Conservation (phyloP, 2,888 invertebrate genomes). For the Brachylomia viminalis region DNA sequence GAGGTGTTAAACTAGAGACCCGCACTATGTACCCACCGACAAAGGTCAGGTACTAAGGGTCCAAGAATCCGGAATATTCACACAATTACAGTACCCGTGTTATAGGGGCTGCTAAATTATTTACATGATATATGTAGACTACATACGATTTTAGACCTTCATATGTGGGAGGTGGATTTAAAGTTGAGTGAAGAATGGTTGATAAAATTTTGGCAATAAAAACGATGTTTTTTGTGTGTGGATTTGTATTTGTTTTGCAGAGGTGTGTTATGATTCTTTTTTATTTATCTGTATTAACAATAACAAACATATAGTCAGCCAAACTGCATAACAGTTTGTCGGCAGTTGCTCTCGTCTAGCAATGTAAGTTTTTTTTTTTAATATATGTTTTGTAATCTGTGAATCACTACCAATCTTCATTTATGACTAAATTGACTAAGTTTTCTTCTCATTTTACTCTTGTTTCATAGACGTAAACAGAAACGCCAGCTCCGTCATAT, state of each 20-base stretch:
- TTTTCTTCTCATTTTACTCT: too few species aligned
- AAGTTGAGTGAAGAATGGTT: neutral
- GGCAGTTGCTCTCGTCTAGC: too few species aligned
- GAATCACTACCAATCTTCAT: too few species aligned
- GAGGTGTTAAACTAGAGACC: conserved; percentile 55
- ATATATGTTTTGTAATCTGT: too few species aligned
- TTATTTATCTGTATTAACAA: too few species aligned
- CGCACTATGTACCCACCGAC: conserved; percentile 52
- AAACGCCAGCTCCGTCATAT: too few species aligned
- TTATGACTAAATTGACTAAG: too few species aligned
- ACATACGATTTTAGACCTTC: conserved; percentile 30
- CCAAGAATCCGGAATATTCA: conserved; percentile 64
- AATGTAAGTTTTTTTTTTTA: too few species aligned
- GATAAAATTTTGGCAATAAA: conserved; percentile 11
- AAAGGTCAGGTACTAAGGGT: conserved; percentile 52
- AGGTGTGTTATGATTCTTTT: conserved; percentile 1
- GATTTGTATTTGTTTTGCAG: conserved; percentile 1
- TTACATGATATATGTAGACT: conserved; percentile 26
- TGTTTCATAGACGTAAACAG: too few species aligned
- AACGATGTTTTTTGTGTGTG: neutral
- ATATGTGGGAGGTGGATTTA: neutral
- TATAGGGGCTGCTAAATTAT: conserved; percentile 54
- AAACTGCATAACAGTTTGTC: too few species aligned
- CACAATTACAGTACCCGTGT: conserved; percentile 63
- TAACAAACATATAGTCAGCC: too few species aligned